A percentile compares a stretch with the other conserved stretches of the same genome.
These are phyloP conservation scores for Chrysodeixis includens DNA, from an alignment of 2,888 invertebrate species.

Conservation along the genomic window DNA sequence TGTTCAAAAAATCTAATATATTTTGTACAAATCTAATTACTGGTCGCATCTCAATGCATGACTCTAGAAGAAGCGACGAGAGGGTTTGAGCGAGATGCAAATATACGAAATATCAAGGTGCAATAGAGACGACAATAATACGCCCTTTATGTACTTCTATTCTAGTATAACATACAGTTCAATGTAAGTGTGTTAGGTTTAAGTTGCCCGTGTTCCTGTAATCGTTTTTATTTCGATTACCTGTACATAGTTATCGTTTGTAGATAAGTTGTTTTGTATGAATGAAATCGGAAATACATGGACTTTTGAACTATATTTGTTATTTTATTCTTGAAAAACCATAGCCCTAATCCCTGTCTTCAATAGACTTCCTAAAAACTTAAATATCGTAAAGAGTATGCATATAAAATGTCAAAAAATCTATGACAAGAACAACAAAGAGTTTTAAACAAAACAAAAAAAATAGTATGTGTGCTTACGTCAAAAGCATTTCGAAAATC, in stretches of 20 bases:
- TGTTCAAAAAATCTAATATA: no score
- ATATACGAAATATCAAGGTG: background rate
- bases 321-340: background rate
- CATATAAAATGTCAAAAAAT: background rate
- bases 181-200: constrained; percentile 7
- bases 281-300: constrained; percentile 44
- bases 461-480: background rate
- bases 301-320: constrained; percentile 8
- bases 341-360: background rate
- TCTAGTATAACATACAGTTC: background rate
- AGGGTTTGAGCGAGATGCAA: background rate
- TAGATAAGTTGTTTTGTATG: constrained; percentile 40
- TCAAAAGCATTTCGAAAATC: constrained; percentile 22
- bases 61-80: background rate
- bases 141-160: no score
- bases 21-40: no score
- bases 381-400: background rate
- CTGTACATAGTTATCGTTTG: constrained; percentile 47
- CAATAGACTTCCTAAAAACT: no score
- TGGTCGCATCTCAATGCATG: no score
- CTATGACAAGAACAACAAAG: background rate
- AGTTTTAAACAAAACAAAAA: background rate
- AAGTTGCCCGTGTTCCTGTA: constrained; percentile 18
- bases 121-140: background rate
- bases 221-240: constrained; percentile 31